Percentiles rank a stretch among this genome's conserved stretches.
These are phyloP conservation scores for Enteromius thamalakanensis DNA, from an alignment of 2,797 vertebrate genomes.

Conservation along the genomic window DNA sequence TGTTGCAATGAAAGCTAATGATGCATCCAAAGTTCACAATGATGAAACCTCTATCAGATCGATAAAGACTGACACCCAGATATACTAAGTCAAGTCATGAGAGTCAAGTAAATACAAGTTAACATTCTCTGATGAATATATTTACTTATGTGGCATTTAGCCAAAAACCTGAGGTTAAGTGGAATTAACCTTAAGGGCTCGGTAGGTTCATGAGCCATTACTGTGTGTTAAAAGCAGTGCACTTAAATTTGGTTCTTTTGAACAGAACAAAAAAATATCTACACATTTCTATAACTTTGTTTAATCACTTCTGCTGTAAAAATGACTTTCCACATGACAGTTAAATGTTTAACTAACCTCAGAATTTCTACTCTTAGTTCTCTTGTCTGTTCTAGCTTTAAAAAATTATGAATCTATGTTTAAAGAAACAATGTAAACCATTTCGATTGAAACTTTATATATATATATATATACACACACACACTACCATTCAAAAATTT, in stretches of 20 bases:
- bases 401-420: neutral
- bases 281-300: too few species aligned
- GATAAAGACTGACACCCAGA: neutral
- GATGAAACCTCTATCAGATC: neutral
- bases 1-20: slow-evolving; percentile 18
- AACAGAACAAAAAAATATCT: neutral
- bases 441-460: neutral
- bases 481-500: too few species aligned
- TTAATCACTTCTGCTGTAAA: neutral
- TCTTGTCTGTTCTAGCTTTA: neutral
- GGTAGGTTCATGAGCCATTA: neutral
- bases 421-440: neutral
- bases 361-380: neutral
- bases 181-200: neutral
- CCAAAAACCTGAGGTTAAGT: neutral
- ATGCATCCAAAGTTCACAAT: neutral
- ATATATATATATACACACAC: neutral
- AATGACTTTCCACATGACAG: neutral
- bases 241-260: neutral
- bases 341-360: neutral
- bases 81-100: too few species aligned
- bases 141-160: neutral
- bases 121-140: neutral
- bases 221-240: neutral
- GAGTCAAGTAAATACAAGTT: neutral